Conservation (phyloP, 2,113 vertebrate species). For the Opisthocomus hoazin region DNA sequence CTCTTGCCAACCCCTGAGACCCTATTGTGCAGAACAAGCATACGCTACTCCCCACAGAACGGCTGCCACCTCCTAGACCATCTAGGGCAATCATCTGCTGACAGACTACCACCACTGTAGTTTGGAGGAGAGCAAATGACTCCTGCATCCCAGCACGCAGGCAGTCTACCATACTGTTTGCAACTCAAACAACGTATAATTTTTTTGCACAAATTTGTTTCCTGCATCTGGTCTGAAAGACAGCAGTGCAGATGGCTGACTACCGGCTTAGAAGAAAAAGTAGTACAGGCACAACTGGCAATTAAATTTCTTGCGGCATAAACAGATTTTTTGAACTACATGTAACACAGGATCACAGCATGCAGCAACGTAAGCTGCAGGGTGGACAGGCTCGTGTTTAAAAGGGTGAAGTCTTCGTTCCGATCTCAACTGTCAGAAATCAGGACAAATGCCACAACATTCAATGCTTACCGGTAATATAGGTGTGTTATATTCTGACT, state of each 20-base stretch:
- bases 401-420: background rate
- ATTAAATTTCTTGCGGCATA: too few species aligned
- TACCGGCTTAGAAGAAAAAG: background rate
- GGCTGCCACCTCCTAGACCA: background rate
- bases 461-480: too few species aligned
- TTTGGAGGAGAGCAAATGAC: background rate
- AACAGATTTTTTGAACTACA: background rate
- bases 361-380: background rate
- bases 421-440: background rate
- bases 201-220: background rate
- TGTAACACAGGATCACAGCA: background rate
- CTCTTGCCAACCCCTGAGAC: background rate
- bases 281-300: background rate
- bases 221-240: background rate
- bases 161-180: background rate
- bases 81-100: background rate
- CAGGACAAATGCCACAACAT: background rate
- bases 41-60: background rate
- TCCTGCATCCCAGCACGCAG: background rate
- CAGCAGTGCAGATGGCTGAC: background rate
- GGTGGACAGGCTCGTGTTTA: background rate
- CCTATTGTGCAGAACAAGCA: background rate
- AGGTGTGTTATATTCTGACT: too few species aligned
- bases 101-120: background rate
- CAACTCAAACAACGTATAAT: background rate